Percentiles rank a stretch among this genome's conserved stretches.
phyloP scores from a whole-genome alignment of 1,140 invertebrate genomes.

The Dendroctonus valens region DNA sequence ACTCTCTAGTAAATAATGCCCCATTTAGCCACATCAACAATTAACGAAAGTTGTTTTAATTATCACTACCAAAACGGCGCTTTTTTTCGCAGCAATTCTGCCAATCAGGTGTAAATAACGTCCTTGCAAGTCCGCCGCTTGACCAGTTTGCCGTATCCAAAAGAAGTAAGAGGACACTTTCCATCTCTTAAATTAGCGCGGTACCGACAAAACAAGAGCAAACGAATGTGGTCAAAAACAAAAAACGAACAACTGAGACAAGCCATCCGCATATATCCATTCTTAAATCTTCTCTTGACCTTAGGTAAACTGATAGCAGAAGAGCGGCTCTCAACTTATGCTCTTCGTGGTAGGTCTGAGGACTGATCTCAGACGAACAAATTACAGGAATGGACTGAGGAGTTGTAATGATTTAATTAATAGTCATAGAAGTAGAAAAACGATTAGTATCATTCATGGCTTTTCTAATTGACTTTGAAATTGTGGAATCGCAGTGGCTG shows the following conservation, averaged over 20 bases:
- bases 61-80: no score
- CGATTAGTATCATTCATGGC: no score
- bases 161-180: conserved; percentile 3
- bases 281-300: conserved; percentile 28
- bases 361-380: neutral
- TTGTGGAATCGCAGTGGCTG: no score
- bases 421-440: no score
- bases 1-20: no score
- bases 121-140: neutral
- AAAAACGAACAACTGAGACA: conserved; percentile 4
- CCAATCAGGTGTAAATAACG: neutral
- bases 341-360: conserved; percentile 20
- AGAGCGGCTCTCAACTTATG: conserved; percentile 11
- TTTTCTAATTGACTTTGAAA: no score
- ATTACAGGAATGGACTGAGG: conserved; percentile 1
- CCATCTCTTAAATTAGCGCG: conserved; percentile 13
- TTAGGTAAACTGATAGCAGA: conserved; percentile 25
- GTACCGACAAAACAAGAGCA: conserved; percentile 4
- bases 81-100: neutral
- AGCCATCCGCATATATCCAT: conserved; percentile 17
- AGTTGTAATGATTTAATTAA: conserved; percentile 3
- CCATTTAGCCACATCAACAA: no score
- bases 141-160: conserved; percentile 1
- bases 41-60: no score
- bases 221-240: neutral